Conservation (phyloP, 2,888 invertebrate species). For the Sialis lutaria region DNA sequence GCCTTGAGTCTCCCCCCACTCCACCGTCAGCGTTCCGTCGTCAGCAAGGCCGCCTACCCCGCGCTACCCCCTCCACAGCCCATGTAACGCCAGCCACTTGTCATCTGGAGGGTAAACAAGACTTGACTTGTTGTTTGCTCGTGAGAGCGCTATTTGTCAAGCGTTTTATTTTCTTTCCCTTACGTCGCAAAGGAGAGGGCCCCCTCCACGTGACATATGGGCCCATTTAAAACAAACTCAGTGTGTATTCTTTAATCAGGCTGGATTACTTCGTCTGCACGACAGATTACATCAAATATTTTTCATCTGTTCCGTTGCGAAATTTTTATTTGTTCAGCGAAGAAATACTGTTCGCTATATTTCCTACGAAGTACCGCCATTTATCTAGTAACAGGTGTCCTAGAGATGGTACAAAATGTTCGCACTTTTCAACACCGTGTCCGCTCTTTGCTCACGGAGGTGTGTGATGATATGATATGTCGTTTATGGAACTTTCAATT, state of each 20-base stretch:
- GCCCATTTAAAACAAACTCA: constrained; percentile 1
- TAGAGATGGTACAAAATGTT: background rate
- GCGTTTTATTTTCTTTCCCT: constrained; percentile 25
- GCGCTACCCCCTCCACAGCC: background rate
- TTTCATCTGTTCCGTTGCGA: constrained; percentile 19
- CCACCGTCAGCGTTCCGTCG: background rate
- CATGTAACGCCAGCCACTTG: background rate
- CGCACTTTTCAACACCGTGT: background rate
- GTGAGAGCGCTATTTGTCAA: constrained; percentile 26
- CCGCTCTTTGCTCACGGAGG: too few relatives aligned
- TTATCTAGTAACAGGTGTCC: background rate
- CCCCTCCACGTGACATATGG: constrained; percentile 1
- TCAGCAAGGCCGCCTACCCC: background rate
- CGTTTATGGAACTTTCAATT: too few relatives aligned
- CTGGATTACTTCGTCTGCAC: constrained; percentile 27
- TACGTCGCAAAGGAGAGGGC: background rate
- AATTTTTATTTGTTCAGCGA: background rate
- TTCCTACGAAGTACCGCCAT: background rate
- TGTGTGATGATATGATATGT: too few relatives aligned
- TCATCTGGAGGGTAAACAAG: constrained; percentile 21
- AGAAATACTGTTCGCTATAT: background rate
- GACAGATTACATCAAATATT: constrained; percentile 29
- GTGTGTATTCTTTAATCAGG: constrained; percentile 27
- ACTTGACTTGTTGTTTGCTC: constrained; percentile 24
- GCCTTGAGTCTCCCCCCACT: background rate